Evolutionary conservation across 2,888 invertebrate genomes (phyloP).

Genomic region (Eustalomyia histrio): DNA sequence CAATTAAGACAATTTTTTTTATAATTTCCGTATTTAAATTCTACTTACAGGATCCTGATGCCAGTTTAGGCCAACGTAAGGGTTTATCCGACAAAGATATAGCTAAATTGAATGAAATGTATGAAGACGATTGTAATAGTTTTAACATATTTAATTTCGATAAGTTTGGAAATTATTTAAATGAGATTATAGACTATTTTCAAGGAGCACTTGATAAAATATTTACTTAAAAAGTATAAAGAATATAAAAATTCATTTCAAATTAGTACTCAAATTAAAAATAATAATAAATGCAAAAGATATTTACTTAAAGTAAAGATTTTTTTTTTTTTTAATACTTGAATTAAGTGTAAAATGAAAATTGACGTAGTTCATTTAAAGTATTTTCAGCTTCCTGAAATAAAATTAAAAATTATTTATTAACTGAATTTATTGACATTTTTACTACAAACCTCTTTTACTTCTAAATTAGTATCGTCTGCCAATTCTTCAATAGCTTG

Average conservation of each 20-base stretch:
- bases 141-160: constrained; percentile 70
- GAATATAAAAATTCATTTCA: constrained; percentile 28
- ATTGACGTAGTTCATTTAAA: constrained; percentile 77
- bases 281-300: constrained; percentile 10
- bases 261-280: constrained; percentile 27
- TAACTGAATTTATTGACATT: neutral
- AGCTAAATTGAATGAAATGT: constrained; percentile 81
- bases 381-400: constrained; percentile 76
- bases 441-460: constrained; percentile 69
- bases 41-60: constrained; percentile 78
- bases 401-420: constrained; percentile 29
- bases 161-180: constrained; percentile 70
- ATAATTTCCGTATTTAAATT: neutral
- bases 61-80: constrained; percentile 81
- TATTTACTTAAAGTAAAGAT: no score
- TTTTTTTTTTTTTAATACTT: neutral
- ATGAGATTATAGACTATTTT: constrained; percentile 73
- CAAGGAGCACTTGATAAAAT: constrained; percentile 64
- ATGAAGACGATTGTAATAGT: constrained; percentile 77
- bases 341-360: constrained; percentile 74
- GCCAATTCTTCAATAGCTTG: constrained; percentile 74
- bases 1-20: neutral
- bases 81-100: constrained; percentile 81
- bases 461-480: constrained; percentile 71
- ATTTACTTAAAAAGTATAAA: constrained; percentile 41